Conservation (phyloP, 2,797 vertebrate species). For the Enteromius thamalakanensis region DNA sequence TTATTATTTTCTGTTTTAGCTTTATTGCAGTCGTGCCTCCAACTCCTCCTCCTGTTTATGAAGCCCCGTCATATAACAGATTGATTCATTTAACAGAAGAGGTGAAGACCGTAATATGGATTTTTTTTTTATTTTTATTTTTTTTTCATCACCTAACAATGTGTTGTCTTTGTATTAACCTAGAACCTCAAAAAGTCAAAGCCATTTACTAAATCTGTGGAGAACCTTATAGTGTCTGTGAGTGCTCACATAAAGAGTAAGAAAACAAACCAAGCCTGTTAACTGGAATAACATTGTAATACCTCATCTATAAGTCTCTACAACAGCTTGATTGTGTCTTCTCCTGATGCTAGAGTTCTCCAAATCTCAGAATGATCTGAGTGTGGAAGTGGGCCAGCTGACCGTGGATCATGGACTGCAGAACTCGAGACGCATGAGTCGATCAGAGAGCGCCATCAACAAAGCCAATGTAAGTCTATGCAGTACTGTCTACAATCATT, state of each 20-base stretch:
- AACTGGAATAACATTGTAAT: neutral
- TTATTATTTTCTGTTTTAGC: conserved; percentile 67
- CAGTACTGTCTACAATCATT: too few species aligned
- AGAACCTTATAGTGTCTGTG: conserved; percentile 85
- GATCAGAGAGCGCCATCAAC: conserved; percentile 87
- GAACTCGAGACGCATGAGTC: conserved; percentile 76
- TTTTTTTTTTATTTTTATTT: neutral
- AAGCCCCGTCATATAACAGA: conserved; percentile 62
- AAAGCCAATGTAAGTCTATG: conserved; percentile 71
- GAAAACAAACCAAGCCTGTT: conserved; percentile 58
- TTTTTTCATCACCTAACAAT: neutral
- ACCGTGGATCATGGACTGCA: conserved; percentile 62
- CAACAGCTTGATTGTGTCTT: neutral
- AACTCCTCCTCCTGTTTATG: conserved; percentile 85
- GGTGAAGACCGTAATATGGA: conserved; percentile 68
- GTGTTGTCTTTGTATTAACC: conserved; percentile 48
- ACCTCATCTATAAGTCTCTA: neutral
- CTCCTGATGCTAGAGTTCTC: conserved; percentile 81
- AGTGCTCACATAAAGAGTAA: conserved; percentile 87
- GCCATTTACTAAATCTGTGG: conserved; percentile 87
- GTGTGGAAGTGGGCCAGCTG: conserved; percentile 71
- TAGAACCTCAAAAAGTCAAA: conserved; percentile 78
- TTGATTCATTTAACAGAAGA: conserved; percentile 17
- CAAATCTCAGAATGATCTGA: conserved; percentile 89
- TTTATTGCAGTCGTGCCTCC: conserved; percentile 88